Conservation (phyloP, 64 coral and sea anemone species). For the Pocillopora verrucosa region DNA sequence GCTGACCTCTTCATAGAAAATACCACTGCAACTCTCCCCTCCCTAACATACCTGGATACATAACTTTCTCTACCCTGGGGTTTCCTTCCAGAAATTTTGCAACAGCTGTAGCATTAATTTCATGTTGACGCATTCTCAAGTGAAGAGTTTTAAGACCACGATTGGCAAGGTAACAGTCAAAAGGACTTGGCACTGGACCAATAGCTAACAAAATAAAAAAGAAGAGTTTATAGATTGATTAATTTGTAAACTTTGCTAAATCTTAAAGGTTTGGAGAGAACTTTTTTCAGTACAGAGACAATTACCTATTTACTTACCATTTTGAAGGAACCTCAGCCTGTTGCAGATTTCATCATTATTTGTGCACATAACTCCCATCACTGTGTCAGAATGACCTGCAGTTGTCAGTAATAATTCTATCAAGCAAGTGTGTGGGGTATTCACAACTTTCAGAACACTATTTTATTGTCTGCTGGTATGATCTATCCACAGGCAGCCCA, state of each 20-base stretch:
- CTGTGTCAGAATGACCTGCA: slow-evolving; percentile 91
- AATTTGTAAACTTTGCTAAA: not conserved
- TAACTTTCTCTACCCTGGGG: slow-evolving; percentile 65
- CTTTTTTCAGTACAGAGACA: too few relatives aligned
- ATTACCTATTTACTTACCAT: slow-evolving; percentile 27
- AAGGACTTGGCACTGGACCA: slow-evolving; percentile 90
- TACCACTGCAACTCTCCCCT: not conserved
- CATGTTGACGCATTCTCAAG: slow-evolving; percentile 80
- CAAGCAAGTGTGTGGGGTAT: too few relatives aligned
- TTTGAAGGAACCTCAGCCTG: slow-evolving; percentile 86
- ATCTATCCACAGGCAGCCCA: too few relatives aligned
- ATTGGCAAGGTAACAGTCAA: slow-evolving; percentile 89
- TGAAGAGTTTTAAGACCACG: slow-evolving; percentile 92
- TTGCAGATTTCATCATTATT: slow-evolving; percentile 75
- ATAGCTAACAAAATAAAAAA: slow-evolving; percentile 50
- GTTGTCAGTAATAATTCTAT: too few relatives aligned
- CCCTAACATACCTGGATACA: slow-evolving; percentile 74
- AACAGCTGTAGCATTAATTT: slow-evolving; percentile 82
- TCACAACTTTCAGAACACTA: too few relatives aligned
- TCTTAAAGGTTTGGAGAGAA: not conserved
- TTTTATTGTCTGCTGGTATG: too few relatives aligned
- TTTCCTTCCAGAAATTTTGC: slow-evolving; percentile 81
- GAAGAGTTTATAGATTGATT: not conserved
- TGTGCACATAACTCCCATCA: slow-evolving; percentile 93
- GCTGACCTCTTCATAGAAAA: not conserved